A percentile compares a stretch with the other conserved stretches of the same genome.
phyloP scores from a whole-genome alignment of 2,797 vertebrate species.

The Acrocephalus scirpaceus region DNA sequence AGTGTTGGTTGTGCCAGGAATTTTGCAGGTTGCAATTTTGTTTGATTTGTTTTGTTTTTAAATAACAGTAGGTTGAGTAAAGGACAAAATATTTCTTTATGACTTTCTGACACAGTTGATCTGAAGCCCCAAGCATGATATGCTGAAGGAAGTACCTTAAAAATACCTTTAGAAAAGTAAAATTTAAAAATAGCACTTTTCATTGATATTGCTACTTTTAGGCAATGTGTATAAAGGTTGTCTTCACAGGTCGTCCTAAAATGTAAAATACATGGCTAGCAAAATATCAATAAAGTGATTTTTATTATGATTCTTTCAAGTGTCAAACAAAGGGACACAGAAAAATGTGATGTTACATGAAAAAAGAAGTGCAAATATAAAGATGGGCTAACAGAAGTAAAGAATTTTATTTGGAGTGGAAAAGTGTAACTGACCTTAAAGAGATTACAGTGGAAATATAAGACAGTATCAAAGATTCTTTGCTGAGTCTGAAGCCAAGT shows the following conservation, averaged over 20 bases:
- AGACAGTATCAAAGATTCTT: background rate
- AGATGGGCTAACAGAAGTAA: background rate
- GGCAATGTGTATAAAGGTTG: background rate
- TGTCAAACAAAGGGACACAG: background rate
- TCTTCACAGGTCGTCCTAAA: background rate
- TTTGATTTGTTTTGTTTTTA: background rate
- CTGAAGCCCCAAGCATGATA: background rate
- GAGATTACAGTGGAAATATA: background rate
- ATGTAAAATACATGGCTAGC: background rate
- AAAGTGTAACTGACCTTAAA: background rate
- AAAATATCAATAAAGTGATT: background rate
- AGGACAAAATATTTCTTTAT: background rate
- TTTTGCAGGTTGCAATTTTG: rapidly evolving
- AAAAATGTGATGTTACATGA: background rate
- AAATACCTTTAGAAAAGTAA: background rate
- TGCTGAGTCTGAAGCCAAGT: background rate
- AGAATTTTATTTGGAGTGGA: background rate
- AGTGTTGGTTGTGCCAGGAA: background rate
- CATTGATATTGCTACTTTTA: background rate
- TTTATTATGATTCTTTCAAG: background rate
- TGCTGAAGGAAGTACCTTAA: background rate
- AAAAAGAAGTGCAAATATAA: background rate
- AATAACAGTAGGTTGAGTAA: background rate
- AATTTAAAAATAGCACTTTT: background rate
- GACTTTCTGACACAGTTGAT: background rate